phyloP scores from a whole-genome alignment of 2,113 vertebrate genomes.

The Poeciliopsis prolifica region DNA sequence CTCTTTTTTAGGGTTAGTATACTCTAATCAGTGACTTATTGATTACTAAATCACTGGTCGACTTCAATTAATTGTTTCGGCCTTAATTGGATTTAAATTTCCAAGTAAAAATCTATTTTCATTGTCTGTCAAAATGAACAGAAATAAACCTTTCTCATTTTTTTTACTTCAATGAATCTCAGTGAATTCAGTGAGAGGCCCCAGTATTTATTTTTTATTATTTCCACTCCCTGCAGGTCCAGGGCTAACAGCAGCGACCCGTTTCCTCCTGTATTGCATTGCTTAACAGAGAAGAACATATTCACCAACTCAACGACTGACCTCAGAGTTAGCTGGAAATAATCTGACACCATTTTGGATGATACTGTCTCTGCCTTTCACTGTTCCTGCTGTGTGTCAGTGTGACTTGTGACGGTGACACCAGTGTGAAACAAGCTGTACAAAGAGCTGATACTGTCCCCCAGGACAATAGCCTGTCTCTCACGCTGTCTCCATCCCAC shows the following conservation, averaged over 20 bases:
- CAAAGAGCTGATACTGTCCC: constrained; percentile 63
- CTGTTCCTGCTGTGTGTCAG: constrained; percentile 17
- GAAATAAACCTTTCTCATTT: background rate
- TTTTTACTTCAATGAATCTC: no score
- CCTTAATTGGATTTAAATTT: background rate
- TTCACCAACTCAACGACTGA: constrained; percentile 13
- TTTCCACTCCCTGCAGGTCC: background rate
- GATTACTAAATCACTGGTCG: no score
- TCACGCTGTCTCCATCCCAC: constrained; percentile 33
- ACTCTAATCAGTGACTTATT: no score
- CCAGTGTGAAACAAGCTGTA: constrained; percentile 54
- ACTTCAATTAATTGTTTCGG: no score
- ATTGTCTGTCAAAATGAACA: background rate
- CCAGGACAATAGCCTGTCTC: constrained; percentile 58
- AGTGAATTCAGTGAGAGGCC: background rate
- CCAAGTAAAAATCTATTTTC: background rate
- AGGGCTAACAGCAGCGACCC: background rate
- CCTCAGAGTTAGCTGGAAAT: constrained; percentile 10
- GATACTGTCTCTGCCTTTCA: constrained; percentile 9
- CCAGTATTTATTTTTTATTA: background rate
- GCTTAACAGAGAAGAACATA: background rate
- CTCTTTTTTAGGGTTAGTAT: no score
- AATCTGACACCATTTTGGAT: constrained; percentile 21
- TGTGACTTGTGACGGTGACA: constrained; percentile 58
- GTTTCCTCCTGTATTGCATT: constrained; percentile 7